phyloP scores from a whole-genome alignment of 2,888 invertebrate genomes.

The Mamestra brassicae region DNA sequence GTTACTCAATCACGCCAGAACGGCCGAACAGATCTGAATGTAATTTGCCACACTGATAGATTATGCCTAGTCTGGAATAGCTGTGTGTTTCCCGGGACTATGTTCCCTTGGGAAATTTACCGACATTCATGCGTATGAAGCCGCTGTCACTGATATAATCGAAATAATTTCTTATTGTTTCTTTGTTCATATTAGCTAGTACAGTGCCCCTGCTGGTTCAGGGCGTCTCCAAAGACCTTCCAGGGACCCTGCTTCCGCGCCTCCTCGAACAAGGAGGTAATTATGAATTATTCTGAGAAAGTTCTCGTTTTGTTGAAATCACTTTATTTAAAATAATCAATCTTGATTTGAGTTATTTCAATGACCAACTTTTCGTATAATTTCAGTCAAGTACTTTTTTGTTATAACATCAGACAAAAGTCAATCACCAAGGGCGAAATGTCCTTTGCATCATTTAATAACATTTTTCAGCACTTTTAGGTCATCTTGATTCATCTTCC shows the following conservation, averaged over 20 bases:
- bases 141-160: too few relatives aligned
- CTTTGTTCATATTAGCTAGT: not conserved
- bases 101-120: too few relatives aligned
- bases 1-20: too few relatives aligned
- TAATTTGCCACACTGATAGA: too few relatives aligned
- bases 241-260: not conserved
- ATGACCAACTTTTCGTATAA: not conserved
- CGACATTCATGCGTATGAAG: too few relatives aligned
- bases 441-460: not conserved
- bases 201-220: not conserved
- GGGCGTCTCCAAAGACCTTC: not conserved
- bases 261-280: constrained; percentile 1
- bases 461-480: not conserved
- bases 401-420: not conserved
- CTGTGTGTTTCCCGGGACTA: too few relatives aligned
- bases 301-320: not conserved
- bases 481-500: not conserved
- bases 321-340: not conserved
- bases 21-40: too few relatives aligned
- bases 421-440: not conserved
- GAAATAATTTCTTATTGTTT: not conserved
- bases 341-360: not conserved
- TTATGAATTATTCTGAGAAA: not conserved
- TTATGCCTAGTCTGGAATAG: too few relatives aligned
- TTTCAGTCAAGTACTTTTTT: not conserved